Base-by-base conservation (phyloP, 1,140 invertebrate genomes). In the Popillia japonica region DNA sequence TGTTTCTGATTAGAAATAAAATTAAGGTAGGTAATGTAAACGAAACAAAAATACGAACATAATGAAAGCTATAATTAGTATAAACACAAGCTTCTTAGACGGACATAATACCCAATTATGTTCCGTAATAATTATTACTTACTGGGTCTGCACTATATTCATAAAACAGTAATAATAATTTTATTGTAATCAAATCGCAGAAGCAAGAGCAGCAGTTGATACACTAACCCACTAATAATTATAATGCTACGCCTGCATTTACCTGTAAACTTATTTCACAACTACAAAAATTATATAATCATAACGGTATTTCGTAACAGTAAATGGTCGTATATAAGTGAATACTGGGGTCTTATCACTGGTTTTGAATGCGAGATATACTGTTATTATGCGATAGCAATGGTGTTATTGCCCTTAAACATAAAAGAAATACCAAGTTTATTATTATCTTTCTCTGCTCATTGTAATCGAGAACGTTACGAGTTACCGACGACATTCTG, bases 341-440 rank as follows among this genome's bases (percentile, higher is more conserved):
- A 55, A 55, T n/a, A 55, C 48, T 55, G 48, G 17, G n/a, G 48
- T 17, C 17, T 55, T 55, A 55, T 55, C 48, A 55, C 48, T 55
- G 17, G 48, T 17, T 6, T 14, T 17, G 48, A 55, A 14, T 17
- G 48, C 48, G 17, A 55, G 48, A n/a, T 55, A n/a, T 55, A 17
- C 48, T n/a, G 17, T 55, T 55, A 55, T 17, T 55, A 55, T 3
- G 14, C 48, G 48, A 55, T 55, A 55, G 48, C 48, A 17, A 17
- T 17, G 14, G 14, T 55, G 48, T 55, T 55, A 55, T 55, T 55
- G 48, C 48, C 48, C 48, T 55, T 55, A 55, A 55, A 14, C 14
- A 55, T 55, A 55, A 55, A 55, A 55, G 48, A 55, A 55, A 55
- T 55, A 17, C 48, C 48, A 17, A 55, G 48, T 55, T 55, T 55